phyloP scores from a whole-genome alignment of 1,140 invertebrate species.

The Eurytemora carolleeae region DNA sequence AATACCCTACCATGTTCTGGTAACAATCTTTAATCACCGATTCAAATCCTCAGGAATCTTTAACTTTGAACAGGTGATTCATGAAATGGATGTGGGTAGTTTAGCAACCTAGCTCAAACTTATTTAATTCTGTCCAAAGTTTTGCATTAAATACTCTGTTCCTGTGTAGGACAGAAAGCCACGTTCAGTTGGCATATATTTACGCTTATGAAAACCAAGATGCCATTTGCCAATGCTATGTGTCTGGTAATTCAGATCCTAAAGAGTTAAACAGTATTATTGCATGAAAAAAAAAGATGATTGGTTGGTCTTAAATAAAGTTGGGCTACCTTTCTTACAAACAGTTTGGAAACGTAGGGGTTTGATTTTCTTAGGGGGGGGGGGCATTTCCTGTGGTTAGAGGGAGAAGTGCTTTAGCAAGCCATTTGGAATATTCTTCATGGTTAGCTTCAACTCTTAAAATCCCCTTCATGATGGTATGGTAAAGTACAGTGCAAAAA shows the following conservation, averaged over 20 bases:
- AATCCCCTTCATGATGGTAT: background rate
- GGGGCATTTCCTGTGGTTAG: too few relatives aligned
- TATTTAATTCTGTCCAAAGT: background rate
- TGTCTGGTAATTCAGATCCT: constrained; percentile 51
- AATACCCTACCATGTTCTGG: too few relatives aligned
- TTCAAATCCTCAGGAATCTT: background rate
- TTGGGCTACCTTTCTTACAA: too few relatives aligned
- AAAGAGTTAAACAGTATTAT: background rate
- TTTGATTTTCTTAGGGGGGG: too few relatives aligned
- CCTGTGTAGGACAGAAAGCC: constrained; percentile 20
- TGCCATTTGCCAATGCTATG: constrained; percentile 85
- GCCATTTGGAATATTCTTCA: too few relatives aligned
- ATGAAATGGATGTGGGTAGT: background rate
- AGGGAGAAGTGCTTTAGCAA: too few relatives aligned
- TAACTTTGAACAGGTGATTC: background rate
- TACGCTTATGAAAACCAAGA: constrained; percentile 44
- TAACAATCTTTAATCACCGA: too few relatives aligned
- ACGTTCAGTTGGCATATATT: constrained; percentile 44
- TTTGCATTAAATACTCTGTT: background rate
- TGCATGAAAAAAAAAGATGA: background rate
- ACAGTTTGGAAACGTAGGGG: too few relatives aligned
- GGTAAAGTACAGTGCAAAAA: background rate
- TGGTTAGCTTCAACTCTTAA: background rate
- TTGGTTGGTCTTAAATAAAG: background rate
- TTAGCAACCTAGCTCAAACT: background rate